These are phyloP conservation scores for Phyllostomus hastatus DNA, from an alignment of 2,113 vertebrate genomes.

Conservation along the genomic window DNA sequence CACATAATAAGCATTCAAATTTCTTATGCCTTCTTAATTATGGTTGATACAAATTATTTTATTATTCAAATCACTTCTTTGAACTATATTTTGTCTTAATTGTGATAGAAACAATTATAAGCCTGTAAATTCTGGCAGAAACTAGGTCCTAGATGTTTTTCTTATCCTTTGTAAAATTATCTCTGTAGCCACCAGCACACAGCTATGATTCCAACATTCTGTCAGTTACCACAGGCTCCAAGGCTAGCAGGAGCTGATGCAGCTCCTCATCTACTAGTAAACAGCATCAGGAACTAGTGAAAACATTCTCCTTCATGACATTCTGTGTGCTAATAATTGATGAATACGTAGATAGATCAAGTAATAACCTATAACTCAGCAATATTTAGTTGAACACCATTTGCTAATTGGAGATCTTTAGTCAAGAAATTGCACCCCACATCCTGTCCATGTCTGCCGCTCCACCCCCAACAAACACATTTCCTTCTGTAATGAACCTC, in stretches of 20 bases:
- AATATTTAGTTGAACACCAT: neutral
- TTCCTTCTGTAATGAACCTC: neutral
- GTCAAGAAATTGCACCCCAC: neutral
- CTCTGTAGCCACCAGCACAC: neutral
- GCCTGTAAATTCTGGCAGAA: neutral
- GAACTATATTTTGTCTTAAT: neutral
- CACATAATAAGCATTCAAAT: neutral
- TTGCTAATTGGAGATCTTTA: neutral
- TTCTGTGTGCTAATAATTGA: neutral
- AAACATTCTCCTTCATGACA: neutral
- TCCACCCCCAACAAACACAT: fast-evolving
- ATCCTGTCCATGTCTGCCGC: fast-evolving
- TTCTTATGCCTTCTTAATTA: neutral
- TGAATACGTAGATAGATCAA: neutral
- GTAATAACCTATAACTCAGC: neutral
- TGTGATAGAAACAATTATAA: neutral
- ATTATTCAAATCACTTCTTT: neutral
- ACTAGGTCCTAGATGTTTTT: neutral
- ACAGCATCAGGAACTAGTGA: neutral
- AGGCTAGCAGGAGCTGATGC: neutral
- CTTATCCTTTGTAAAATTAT: neutral
- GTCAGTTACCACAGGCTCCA: neutral
- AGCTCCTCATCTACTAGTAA: neutral
- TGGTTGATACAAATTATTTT: neutral
- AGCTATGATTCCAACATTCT: neutral